phyloP scores from a whole-genome alignment of 2,888 invertebrate genomes.

The Mesochorus sp. region DNA sequence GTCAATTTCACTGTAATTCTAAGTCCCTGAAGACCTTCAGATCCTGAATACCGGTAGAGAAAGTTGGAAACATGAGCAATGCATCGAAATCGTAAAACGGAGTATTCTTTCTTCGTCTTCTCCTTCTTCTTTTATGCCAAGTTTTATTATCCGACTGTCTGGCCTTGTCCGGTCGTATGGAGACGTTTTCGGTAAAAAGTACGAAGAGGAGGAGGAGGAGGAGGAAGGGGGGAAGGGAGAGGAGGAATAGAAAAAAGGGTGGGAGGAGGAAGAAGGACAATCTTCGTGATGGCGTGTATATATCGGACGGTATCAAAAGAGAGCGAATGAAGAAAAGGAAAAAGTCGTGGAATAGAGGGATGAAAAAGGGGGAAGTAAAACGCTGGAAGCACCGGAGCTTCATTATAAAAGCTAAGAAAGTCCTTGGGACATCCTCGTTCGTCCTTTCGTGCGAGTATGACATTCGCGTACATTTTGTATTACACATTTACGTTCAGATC shows the following conservation, averaged over 20 bases:
- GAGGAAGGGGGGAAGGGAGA: constrained; percentile 5
- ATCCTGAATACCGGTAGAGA: background rate
- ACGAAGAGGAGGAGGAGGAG: background rate
- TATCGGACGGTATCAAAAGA: constrained; percentile 3
- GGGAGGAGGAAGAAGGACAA: constrained; percentile 46
- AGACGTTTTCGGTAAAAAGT: constrained; percentile 19
- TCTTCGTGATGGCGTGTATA: constrained; percentile 53
- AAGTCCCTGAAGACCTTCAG: constrained; percentile 37
- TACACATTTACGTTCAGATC: constrained; percentile 41
- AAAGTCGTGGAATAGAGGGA: background rate
- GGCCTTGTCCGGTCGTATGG: constrained; percentile 33
- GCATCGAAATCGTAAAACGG: constrained; percentile 52
- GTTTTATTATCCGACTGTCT: constrained; percentile 53
- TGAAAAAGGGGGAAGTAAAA: constrained; percentile 38
- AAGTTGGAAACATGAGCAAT: constrained; percentile 29
- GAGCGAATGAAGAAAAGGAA: constrained; percentile 45
- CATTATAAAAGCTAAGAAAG: constrained; percentile 52
- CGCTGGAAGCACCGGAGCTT: constrained; percentile 57
- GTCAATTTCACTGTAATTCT: constrained; percentile 54
- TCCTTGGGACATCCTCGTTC: constrained; percentile 50
- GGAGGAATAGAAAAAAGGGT: constrained; percentile 5
- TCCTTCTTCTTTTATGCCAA: constrained; percentile 29
- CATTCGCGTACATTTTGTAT: background rate
- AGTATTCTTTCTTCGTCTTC: constrained; percentile 27
- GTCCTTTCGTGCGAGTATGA: constrained; percentile 35